A percentile compares a stretch with the other conserved stretches of the same genome.
Conservation (phyloP, 1,140 invertebrate genomes). For the Brachionus angularis region DNA sequence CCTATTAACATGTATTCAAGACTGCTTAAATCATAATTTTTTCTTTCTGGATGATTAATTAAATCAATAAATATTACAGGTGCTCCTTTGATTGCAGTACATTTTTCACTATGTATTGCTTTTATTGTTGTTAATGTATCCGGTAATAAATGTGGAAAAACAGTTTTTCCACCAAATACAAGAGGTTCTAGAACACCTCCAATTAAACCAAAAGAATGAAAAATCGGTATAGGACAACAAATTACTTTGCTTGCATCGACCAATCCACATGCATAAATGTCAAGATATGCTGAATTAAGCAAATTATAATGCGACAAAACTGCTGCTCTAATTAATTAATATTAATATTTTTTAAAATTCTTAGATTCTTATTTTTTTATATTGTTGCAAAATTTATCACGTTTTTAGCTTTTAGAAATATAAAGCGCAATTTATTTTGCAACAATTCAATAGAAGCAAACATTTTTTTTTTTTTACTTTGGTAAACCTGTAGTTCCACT, state of each 20-base stretch:
- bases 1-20: slow-evolving; percentile 12
- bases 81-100: slow-evolving; percentile 27
- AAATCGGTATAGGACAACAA: slow-evolving; percentile 13
- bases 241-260: slow-evolving; percentile 9
- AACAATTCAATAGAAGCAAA: too few species aligned
- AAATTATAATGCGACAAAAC: slow-evolving; percentile 26
- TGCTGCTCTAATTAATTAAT: not conserved
- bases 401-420: too few species aligned
- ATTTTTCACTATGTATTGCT: slow-evolving; percentile 18
- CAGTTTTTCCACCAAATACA: slow-evolving; percentile 58
- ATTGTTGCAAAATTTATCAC: too few species aligned
- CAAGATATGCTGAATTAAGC: slow-evolving; percentile 8
- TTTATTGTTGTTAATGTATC: slow-evolving; percentile 16
- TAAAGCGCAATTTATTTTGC: too few species aligned
- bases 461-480: slow-evolving; percentile 4
- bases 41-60: slow-evolving; percentile 12
- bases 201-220: slow-evolving; percentile 4
- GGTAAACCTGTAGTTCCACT: slow-evolving; percentile 64
- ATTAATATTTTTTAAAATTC: not conserved
- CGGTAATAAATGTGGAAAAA: not conserved
- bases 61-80: slow-evolving; percentile 61
- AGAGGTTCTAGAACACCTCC: not conserved
- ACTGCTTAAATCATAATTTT: slow-evolving; percentile 14
- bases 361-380: too few species aligned
- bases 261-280: slow-evolving; percentile 1